phyloP scores from a whole-genome alignment of 2,888 invertebrate species.

The Epistrophe grossulariae region DNA sequence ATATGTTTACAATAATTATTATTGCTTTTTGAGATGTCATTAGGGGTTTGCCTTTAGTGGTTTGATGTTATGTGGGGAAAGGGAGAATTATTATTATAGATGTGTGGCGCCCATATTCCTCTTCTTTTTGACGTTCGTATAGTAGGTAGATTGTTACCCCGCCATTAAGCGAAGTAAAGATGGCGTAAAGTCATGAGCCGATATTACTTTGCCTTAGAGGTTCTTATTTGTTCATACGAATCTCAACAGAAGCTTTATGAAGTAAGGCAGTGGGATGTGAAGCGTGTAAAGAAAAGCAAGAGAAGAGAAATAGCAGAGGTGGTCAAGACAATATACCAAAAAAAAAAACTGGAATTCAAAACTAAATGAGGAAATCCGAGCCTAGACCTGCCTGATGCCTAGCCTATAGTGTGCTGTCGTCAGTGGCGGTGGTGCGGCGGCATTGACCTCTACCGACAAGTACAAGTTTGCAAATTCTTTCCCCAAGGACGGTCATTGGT shows the following conservation, averaged over 20 bases:
- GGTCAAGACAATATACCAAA: slow-evolving; percentile 30
- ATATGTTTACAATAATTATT: slow-evolving; percentile 73
- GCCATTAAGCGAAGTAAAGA: background rate
- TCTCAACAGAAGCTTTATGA: slow-evolving; percentile 21
- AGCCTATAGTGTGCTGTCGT: slow-evolving; percentile 40
- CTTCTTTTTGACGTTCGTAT: slow-evolving; percentile 53
- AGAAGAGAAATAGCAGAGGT: slow-evolving; percentile 57
- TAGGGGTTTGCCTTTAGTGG: slow-evolving; percentile 2
- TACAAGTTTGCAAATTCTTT: slow-evolving; percentile 63
- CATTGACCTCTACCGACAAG: slow-evolving; percentile 71
- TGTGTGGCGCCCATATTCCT: slow-evolving; percentile 70
- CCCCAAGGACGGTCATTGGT: slow-evolving; percentile 73
- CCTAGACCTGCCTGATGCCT: slow-evolving; percentile 23
- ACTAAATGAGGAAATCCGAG: slow-evolving; percentile 68
- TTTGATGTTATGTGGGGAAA: background rate
- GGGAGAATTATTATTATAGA: slow-evolving; percentile 39
- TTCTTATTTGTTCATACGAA: background rate
- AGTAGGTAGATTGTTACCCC: slow-evolving; percentile 51
- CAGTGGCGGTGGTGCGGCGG: slow-evolving; percentile 29
- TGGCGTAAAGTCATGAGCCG: slow-evolving; percentile 50
- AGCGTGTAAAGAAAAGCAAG: slow-evolving; percentile 29
- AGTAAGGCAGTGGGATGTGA: slow-evolving; percentile 41
- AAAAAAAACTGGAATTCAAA: slow-evolving; percentile 55
- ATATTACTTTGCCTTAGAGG: slow-evolving; percentile 21
- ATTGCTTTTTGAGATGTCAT: slow-evolving; percentile 58